Evolutionary conservation across 2,797 vertebrate genomes (phyloP).

Genomic region (Gila robusta): DNA sequence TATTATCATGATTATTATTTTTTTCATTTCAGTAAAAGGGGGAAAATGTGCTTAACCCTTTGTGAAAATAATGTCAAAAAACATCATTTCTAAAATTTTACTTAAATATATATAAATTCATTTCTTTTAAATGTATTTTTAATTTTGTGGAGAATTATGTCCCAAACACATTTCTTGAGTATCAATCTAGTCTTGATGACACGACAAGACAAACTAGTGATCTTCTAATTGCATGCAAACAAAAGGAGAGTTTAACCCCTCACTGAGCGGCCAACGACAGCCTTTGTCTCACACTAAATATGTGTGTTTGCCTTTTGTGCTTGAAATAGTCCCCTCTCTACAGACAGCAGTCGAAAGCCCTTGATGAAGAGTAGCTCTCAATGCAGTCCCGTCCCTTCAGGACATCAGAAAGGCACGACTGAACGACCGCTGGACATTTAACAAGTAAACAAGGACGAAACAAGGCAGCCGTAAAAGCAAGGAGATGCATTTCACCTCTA

Average conservation of each 20-base stretch:
- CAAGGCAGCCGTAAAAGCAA: conserved; percentile 61
- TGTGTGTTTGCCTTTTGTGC: conserved; percentile 86
- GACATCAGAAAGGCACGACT: conserved; percentile 64
- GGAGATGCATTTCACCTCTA: conserved; percentile 43
- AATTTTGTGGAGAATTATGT: background rate
- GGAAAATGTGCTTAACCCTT: background rate
- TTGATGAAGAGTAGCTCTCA: conserved; percentile 71
- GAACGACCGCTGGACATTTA: conserved; percentile 62
- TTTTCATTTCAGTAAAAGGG: background rate
- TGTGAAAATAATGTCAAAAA: background rate
- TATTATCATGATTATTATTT: background rate
- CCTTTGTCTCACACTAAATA: conserved; percentile 90
- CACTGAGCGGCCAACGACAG: conserved; percentile 58
- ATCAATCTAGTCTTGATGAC: conserved; percentile 43
- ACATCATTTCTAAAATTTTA: no score
- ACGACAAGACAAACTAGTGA: conserved; percentile 39
- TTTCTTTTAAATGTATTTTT: background rate
- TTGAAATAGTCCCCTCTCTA: conserved; percentile 73
- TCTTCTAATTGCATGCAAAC: conserved; percentile 60
- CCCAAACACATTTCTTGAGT: background rate
- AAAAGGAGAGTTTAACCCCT: conserved; percentile 62
- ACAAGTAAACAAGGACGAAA: conserved; percentile 67
- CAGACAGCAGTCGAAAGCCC: conserved; percentile 54
- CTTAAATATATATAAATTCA: background rate
- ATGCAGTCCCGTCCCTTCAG: conserved; percentile 57